Evolutionary conservation across 37 sponge, comb jelly and placozoan species (phyloP), one percentile per base, ranked within the genome.

Genomic region (Eunapius fragilis): DNA sequence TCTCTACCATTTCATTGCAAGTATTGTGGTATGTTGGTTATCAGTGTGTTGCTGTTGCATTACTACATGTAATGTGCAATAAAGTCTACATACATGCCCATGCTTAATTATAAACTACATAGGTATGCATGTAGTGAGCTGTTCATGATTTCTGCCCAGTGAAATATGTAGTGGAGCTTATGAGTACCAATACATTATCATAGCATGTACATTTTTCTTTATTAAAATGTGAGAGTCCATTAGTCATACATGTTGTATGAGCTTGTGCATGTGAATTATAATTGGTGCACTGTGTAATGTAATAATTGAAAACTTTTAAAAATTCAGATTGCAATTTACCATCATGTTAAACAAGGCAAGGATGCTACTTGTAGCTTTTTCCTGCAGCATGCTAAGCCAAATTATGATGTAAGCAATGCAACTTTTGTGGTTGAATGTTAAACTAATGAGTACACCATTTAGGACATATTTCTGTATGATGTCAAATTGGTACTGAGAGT

Each of bases 401-500:
- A 81, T n/a, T 87, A 75, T 48, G 69, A 69, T 81, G 87, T 87
- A n/a, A 87, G 82, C 69, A n/a, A 31, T 32, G 6, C 27, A 72
- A 32, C 2, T 3, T 32, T 25, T 32, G 0, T 72, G 25, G n/a
- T 74, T 82, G 68, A 27, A 36, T 47, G 67, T 35, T 81, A n/a
- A n/a, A n/a, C n/a, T n/a, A n/a, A 6, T 81, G 14, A 17, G 31
- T 49, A 45, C 17, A 25, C 9, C 34, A 2, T 83, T 25, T 72
- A 93, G 91, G 74, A 49, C 10, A 9, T 25, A 10, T 93, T 96
- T 69, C 80, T 89, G 31, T 38, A 80, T 11, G 98, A 93, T 76
- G 92, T 97, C 68, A 50, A 86, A 48, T 83, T 88, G 31, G 69
- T 93, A 23, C 77, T 95, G 68, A 81, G 91, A 49, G 96, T 97